Base-by-base conservation (phyloP, 2,113 vertebrate species). In the Sminthopsis crassicaudata region DNA sequence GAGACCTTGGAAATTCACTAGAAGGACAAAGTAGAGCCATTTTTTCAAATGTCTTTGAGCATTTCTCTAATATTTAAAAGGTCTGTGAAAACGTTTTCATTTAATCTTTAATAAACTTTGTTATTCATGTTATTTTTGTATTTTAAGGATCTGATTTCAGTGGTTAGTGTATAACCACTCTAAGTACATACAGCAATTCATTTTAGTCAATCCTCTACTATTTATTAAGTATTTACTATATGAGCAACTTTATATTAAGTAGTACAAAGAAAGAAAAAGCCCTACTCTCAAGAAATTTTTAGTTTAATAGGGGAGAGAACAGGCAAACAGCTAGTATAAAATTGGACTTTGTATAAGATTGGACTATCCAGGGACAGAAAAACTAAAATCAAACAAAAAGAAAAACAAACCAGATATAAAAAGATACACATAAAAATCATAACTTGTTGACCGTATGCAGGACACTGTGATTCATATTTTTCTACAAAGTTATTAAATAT, bases 11-110 rank as follows among this genome's bases (percentile, higher is more conserved):
- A 76, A 96, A 36, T 50, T 94, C 0, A 7, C 1, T 19, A 4
- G 12, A 5, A 92, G 48, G 96, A 57, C 27, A 22, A 53, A 4
- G 5, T 91, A 46, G 24, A 94, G 42, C 19, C 0, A 54, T 93
- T 95, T 94, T 16, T 53, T 92, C 91, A 90, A 97, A 95, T 55
- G 23, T 0, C 0, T 30, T 53, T 94, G 91, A 91, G 30, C 27
- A 0, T 1, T 57, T 76, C 0, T 0, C 48, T 92, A 94, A 91
- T 51, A 90, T 92, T 84, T 96, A 50, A 90, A 93, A 19, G 60
- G 27, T 8, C 23, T 0, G 14, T 90, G n/a, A 16, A 93, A 57
- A 92, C 0, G 36, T 46, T 84, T 76, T 1, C 23, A 51, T 50
- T 90, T 60, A 52, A 52, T 91, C 42, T 23, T 67, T 67, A 30